Conservation (phyloP, 2,113 vertebrate species). For the Heterochromis multidens region DNA sequence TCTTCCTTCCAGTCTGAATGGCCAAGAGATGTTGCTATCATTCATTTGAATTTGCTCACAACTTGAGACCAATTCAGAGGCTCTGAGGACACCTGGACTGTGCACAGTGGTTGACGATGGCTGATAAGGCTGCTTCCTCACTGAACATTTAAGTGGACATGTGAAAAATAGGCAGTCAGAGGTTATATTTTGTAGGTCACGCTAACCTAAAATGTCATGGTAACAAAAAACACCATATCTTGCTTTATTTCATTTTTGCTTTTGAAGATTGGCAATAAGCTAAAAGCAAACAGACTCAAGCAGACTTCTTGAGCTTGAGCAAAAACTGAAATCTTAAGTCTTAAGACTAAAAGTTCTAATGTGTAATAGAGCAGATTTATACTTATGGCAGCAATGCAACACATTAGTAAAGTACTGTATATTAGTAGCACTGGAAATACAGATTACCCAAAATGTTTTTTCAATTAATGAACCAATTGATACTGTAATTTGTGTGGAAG, state of each 20-base stretch:
- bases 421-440: background rate
- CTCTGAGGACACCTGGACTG: background rate
- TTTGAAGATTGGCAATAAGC: background rate
- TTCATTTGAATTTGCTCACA: slow-evolving; percentile 13
- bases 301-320: background rate
- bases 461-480: background rate
- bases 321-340: background rate
- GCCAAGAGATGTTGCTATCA: background rate
- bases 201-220: background rate
- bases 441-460: background rate
- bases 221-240: background rate
- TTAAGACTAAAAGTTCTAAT: background rate
- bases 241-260: background rate
- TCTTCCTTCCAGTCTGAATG: background rate
- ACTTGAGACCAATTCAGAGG: background rate
- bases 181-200: background rate
- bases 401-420: background rate
- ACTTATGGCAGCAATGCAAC: background rate
- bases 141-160: background rate
- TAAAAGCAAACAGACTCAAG: background rate
- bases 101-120: background rate
- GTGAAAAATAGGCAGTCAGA: background rate
- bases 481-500: background rate
- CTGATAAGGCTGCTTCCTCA: background rate
- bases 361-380: background rate